Evolutionary conservation across 2,113 vertebrate genomes (phyloP), one percentile per base, ranked within the genome.

Genomic region (Sphaerodactylus townsendi): DNA sequence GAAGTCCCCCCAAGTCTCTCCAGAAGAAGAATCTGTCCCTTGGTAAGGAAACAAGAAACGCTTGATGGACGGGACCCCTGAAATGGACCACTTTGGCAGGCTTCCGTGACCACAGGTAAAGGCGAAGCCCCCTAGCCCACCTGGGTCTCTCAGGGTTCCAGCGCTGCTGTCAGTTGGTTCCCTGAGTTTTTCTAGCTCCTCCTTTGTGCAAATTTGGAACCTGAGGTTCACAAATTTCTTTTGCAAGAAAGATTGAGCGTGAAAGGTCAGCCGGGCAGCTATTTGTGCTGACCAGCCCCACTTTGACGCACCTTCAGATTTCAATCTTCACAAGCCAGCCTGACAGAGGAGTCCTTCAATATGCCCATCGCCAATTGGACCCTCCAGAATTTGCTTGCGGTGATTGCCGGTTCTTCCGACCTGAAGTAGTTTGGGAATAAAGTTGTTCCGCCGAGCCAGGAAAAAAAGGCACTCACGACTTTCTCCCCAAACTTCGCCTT

Each of bases 311-410:
- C 14, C 33, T 35, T 53, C 3, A 37, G 11, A 3, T 14, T 72
- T 73, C 41, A 1, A 19, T 46, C 41, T 25, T 37, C 17, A 4
- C 50, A 30, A 59, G 33, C 25, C 28, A 15, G 17, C 7, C 1
- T 28, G 35, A 25, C 28, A 35, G 37, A 64, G 37, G 8, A 41
- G 25, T 35, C 30, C 17, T 25, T 3, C 33, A 6, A 4, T 14
- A 30, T 10, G 25, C 2, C 33, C 8, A 5, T 87, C 73, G 59
- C 86, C 78, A n/a, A 81, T 86, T 69, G 87, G 84, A 82, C 17
- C 56, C 2, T 65, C 64, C 84, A n/a, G 84, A 81, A 23, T 5
- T 0, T 56, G 68, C 84, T 56, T 19, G 46, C 2, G 1, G 39
- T 72, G 80, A 65, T 86, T 21, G 0, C 53, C 10, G n/a, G 85